Conservation (phyloP, 2,113 vertebrate genomes). For the Xiphorhynchus elegans region DNA sequence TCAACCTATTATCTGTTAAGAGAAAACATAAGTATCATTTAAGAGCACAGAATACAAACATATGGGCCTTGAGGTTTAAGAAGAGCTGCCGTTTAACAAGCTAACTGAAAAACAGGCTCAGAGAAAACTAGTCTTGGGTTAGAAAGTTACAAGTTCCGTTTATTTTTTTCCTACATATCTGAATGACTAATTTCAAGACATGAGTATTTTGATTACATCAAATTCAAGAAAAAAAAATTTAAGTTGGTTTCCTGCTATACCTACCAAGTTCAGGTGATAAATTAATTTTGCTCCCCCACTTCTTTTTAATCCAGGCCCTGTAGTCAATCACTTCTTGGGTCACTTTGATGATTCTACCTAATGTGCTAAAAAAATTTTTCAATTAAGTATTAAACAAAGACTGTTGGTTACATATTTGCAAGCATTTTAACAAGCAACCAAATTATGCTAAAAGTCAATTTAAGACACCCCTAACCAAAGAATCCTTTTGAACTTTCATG, state of each 20-base stretch:
- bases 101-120: neutral
- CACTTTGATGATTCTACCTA: slow-evolving; percentile 96
- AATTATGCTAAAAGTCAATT: neutral
- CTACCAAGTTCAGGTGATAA: slow-evolving; percentile 72
- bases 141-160: neutral
- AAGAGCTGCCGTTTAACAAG: neutral
- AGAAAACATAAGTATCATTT: slow-evolving; percentile 14
- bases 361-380: slow-evolving; percentile 79
- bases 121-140: neutral
- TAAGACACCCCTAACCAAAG: neutral
- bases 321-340: slow-evolving; percentile 97
- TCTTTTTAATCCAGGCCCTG: slow-evolving; percentile 92
- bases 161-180: neutral
- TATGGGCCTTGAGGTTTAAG: neutral
- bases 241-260: slow-evolving; percentile 39
- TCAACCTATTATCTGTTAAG: slow-evolving; percentile 72
- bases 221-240: neutral
- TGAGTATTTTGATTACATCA: neutral
- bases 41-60: neutral
- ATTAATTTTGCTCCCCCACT: slow-evolving; percentile 82
- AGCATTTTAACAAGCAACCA: slow-evolving; percentile 29
- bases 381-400: slow-evolving; percentile 27
- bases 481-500: neutral
- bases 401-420: slow-evolving; percentile 24
- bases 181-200: slow-evolving; percentile 4